These are phyloP conservation scores for Catharus fuscescens DNA, from an alignment of 2,113 vertebrate species.

Conservation along the genomic window DNA sequence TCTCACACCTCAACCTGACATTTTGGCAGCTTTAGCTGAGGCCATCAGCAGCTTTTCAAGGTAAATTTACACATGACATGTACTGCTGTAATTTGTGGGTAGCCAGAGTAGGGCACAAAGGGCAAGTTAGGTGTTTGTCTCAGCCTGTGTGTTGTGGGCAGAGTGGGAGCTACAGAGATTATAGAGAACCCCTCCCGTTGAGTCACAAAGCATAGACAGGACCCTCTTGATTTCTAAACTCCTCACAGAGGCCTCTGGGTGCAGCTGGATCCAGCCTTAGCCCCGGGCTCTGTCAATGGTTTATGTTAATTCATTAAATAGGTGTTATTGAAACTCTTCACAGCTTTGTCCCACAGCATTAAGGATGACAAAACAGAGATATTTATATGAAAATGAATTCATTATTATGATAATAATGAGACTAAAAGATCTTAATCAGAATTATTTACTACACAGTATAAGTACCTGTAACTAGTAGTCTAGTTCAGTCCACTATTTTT, in stretches of 20 bases:
- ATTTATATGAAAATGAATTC: not conserved
- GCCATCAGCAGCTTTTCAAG: not conserved
- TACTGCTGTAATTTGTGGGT: not conserved
- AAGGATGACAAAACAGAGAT: not conserved
- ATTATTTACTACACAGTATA: not conserved
- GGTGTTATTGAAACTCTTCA: not conserved
- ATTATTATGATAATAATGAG: not conserved
- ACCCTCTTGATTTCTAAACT: not conserved
- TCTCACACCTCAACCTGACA: not conserved
- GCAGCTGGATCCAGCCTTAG: not conserved
- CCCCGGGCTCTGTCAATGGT: accelerated
- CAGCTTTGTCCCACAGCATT: not conserved
- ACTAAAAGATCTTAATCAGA: not conserved
- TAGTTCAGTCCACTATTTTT: not conserved
- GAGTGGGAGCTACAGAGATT: not conserved
- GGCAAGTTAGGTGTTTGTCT: not conserved
- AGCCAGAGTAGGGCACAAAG: not conserved
- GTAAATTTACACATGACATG: not conserved
- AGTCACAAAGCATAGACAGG: not conserved
- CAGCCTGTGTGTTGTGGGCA: not conserved
- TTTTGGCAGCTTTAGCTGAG: not conserved
- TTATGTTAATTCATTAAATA: not conserved
- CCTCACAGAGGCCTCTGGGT: not conserved
- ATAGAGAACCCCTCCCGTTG: not conserved
- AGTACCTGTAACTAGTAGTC: not conserved